These are phyloP conservation scores for Xanthorhoe designata DNA, from an alignment of 2,888 invertebrate species.

Conservation along the genomic window DNA sequence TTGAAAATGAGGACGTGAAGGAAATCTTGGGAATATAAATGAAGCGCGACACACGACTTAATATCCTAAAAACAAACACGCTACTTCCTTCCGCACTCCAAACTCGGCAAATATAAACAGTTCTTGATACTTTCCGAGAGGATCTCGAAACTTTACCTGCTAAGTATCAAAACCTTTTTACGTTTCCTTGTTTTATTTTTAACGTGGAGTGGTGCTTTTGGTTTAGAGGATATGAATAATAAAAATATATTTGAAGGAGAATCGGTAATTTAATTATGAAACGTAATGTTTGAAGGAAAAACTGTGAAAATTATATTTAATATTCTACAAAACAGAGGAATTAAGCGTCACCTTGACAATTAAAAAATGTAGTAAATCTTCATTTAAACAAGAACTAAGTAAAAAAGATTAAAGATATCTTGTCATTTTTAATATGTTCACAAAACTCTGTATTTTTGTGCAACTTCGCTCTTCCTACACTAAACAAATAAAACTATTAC, in stretches of 20 bases:
- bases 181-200: conserved; percentile 33
- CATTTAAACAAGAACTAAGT: too few species aligned
- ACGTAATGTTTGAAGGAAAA: neutral
- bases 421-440: too few species aligned
- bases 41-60: conserved; percentile 21
- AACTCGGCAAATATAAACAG: conserved; percentile 30
- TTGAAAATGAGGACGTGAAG: conserved; percentile 24
- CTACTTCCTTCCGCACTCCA: conserved; percentile 7
- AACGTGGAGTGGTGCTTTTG: conserved; percentile 15
- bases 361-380: too few species aligned
- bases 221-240: neutral
- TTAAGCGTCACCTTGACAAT: too few species aligned
- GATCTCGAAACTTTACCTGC: conserved; percentile 34
- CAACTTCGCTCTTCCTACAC: too few species aligned
- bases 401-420: too few species aligned
- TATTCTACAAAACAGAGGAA: too few species aligned
- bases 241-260: neutral
- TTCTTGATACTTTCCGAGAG: conserved; percentile 33
- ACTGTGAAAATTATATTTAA: too few species aligned
- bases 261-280: neutral
- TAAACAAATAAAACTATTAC: too few species aligned
- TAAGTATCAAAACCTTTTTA: conserved; percentile 34
- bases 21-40: conserved; percentile 26
- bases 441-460: too few species aligned
- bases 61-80: conserved; percentile 28